Base-by-base conservation (phyloP, 1,140 invertebrate species). In the Heliconius himera region DNA sequence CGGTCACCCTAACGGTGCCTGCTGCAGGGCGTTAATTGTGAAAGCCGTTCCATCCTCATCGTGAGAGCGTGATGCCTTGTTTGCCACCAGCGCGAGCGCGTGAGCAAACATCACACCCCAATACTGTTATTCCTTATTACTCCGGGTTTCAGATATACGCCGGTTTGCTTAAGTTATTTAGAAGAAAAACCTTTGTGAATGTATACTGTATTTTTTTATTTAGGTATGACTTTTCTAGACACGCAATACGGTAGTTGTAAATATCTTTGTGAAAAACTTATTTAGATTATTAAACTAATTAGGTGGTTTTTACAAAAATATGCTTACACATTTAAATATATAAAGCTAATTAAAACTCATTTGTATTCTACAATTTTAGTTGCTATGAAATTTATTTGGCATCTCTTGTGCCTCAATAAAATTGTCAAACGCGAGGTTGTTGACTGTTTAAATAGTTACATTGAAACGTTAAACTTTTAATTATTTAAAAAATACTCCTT, bases 21-120 rank as follows among this genome's bases (percentile, higher is more conserved):
- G 77, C 70, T 81, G 77, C 75, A 73, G 74, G 72, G 80, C 80
- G 85, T 83, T 88, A 86, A 88, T 88, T 88, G 82, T 84, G 84
- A 84, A 86, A 86, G 84, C 82, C 72, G 78, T 78, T 76, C 26
- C 66, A 77, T 77, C 76, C 76, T 77, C 70, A 38, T 3, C 66
- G 66, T 77, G 76, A 71, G 76, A 77, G 76, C 70, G 76, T 46
- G 70, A 66, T 70, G 26, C 38, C n/a, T 70, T 77, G 76, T 72
- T 77, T 77, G 76, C 66, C 70, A 71, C 46, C 29, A 77, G 22
- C 41, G 75, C 76, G 76, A 77, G 22, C 41, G 75, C 76, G 76
- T 77, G 76, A 36, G 29, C 70, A 77, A 77, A 77, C 70, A 77
- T 77, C 38, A 77, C 76, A 77, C 76, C 70, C 49, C 5, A 46